These are phyloP conservation scores for Silurus asotus DNA, from an alignment of 2,113 vertebrate species.

Conservation along the genomic window DNA sequence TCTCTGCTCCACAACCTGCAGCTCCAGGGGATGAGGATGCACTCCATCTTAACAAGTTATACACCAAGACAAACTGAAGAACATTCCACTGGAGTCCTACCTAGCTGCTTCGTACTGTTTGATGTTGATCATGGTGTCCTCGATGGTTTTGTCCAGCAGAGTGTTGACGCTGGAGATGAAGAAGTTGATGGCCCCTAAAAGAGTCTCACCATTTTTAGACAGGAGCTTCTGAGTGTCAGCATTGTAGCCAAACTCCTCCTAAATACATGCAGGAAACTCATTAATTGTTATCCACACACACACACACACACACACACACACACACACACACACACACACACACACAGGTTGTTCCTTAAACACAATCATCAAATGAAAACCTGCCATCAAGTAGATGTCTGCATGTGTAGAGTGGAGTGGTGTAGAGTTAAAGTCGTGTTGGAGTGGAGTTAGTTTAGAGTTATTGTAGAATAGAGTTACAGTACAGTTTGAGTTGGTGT, in stretches of 20 bases:
- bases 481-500: no score
- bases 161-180: constrained; percentile 95
- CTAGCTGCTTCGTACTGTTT: constrained; percentile 96
- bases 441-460: no score
- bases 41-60: neutral
- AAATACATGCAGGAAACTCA: neutral
- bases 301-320: neutral
- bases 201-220: constrained; percentile 96
- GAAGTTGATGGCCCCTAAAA: constrained; percentile 93
- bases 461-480: no score
- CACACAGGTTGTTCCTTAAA: no score
- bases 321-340: neutral
- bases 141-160: constrained; percentile 96
- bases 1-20: neutral
- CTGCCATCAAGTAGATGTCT: no score
- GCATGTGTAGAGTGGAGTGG: no score
- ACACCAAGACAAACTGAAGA: neutral
- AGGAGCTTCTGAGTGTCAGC: constrained; percentile 96
- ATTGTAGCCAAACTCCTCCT: constrained; percentile 99
- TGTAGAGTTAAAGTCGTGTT: no score
- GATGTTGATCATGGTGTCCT: constrained; percentile 94
- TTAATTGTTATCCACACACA: neutral
- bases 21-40: neutral
- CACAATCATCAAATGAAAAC: no score
- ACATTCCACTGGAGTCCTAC: constrained; percentile 62